Base-by-base conservation (phyloP, 2,888 invertebrate genomes). In the Philaethria dido region DNA sequence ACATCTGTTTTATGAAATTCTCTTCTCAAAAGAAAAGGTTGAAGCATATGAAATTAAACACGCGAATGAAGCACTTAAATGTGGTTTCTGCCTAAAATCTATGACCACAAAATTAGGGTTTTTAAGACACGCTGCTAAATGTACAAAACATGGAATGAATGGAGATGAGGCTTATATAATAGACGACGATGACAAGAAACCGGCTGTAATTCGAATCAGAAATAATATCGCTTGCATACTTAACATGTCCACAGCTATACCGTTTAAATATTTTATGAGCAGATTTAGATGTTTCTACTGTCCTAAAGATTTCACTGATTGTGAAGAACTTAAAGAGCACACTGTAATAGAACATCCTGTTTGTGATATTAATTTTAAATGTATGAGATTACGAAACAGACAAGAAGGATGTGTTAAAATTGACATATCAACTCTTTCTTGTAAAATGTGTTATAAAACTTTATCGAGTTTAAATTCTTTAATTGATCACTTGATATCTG, bases 231-330 rank as follows among this genome's bases (percentile, higher is more conserved):
- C 86, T 0, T 82, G 79, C 20, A 78, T 92, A 14, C 73, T 91
- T 0, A 89, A 89, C 64, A 87, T 85, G 81, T 85, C 89, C 0
- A 87, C 88, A 0, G 87, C 82, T 1, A 72, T 89, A n/a, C 91
- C 91, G 0, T 91, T 91, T 55, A 89, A 87, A 69, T 84, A 81
- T 72, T 88, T 80, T 68, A 80, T 85, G 78, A 85, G 82, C 62
- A 81, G 80, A 61, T 88, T 90, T 62, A 72, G 84, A 22, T 92
- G 92, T 71, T 92, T 91, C 64, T 92, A 88, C 65, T 92, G 91
- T 69, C 73, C 85, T 0, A 81, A 83, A 76, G 82, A 87, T 61
- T 91, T 87, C 48, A 75, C 71, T 0, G 79, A 82, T 20, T 86
- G 87, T 63, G 79, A 83, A 1, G 80, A 81, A 39, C 76, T 92